Evolutionary conservation across 1,140 invertebrate species (phyloP).

Genomic region (Hesperophylax magnus): DNA sequence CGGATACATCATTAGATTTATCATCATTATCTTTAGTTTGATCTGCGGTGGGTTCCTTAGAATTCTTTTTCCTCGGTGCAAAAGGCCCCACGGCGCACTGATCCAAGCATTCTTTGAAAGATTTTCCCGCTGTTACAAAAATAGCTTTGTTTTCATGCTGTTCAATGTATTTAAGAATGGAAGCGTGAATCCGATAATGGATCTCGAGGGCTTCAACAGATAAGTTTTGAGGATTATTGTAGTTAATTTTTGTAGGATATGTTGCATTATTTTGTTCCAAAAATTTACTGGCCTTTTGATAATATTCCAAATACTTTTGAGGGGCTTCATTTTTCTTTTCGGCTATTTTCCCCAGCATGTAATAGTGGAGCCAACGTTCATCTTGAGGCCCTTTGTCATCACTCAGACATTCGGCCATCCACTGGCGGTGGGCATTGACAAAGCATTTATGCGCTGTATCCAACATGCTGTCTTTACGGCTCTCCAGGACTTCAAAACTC

Average conservation of each 20-base stretch:
- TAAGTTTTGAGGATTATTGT: slow-evolving; percentile 85
- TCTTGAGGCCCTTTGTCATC: slow-evolving; percentile 75
- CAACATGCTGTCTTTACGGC: slow-evolving; percentile 84
- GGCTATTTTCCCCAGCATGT: slow-evolving; percentile 93
- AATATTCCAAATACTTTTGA: slow-evolving; percentile 83
- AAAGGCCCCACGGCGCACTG: slow-evolving; percentile 66
- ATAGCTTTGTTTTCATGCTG: slow-evolving; percentile 73
- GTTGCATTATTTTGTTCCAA: slow-evolving; percentile 85
- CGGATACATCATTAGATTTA: slow-evolving; percentile 10
- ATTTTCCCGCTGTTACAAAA: slow-evolving; percentile 65
- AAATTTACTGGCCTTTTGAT: slow-evolving; percentile 80
- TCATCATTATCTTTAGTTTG: slow-evolving; percentile 53
- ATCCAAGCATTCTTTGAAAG: slow-evolving; percentile 64
- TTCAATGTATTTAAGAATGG: slow-evolving; percentile 88
- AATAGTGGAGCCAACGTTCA: slow-evolving; percentile 91
- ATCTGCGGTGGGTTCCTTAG: slow-evolving; percentile 59
- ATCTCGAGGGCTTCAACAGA: slow-evolving; percentile 93
- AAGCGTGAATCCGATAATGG: slow-evolving; percentile 86
- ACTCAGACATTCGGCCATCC: slow-evolving; percentile 67
- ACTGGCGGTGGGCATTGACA: slow-evolving; percentile 76
- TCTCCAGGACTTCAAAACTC: slow-evolving; percentile 81
- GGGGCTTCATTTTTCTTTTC: slow-evolving; percentile 86
- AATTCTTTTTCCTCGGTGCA: slow-evolving; percentile 62
- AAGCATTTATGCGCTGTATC: slow-evolving; percentile 84
- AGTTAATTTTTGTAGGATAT: slow-evolving; percentile 90